A percentile compares a stretch with the other conserved stretches of the same genome.
Conservation (phyloP, 2,888 invertebrate species). For the Agrilus cyanescens region DNA sequence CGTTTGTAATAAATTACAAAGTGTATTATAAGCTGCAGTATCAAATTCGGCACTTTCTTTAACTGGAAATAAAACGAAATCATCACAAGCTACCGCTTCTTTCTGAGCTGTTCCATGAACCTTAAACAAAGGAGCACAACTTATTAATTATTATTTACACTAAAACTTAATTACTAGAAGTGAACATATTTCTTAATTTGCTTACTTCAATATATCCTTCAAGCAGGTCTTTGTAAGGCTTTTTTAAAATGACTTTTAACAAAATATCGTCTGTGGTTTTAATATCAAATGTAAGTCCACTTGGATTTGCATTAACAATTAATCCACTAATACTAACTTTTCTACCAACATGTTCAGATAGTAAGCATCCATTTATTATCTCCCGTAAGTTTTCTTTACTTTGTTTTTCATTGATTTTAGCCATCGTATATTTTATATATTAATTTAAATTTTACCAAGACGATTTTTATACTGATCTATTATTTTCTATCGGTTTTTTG, state of each 20-base stretch:
- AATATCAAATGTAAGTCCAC: constrained; percentile 27
- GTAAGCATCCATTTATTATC: constrained; percentile 28
- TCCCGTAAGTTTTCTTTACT: constrained; percentile 19
- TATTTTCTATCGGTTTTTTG: too few relatives aligned
- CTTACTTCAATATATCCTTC: constrained; percentile 31
- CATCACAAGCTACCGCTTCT: constrained; percentile 17
- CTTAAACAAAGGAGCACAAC: constrained; percentile 13
- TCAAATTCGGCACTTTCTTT: constrained; percentile 17
- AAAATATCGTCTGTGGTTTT: constrained; percentile 26
- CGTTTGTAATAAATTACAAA: constrained; percentile 17
- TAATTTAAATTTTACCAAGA: too few relatives aligned
- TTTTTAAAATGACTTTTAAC: constrained; percentile 26
- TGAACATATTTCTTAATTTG: neutral
- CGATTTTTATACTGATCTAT: too few relatives aligned
- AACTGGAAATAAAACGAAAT: constrained; percentile 16
- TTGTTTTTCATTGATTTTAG: neutral
- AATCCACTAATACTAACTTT: constrained; percentile 28
- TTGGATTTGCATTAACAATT: constrained; percentile 23
- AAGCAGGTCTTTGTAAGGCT: constrained; percentile 22
- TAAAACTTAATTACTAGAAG: neutral
- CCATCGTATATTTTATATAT: constrained; percentile 6
- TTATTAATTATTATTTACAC: neutral
- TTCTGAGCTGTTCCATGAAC: constrained; percentile 20
- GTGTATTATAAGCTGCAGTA: constrained; percentile 15
- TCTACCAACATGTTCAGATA: constrained; percentile 26